Evolutionary conservation across 2,888 invertebrate species (phyloP), one percentile per base, ranked within the genome.

Genomic region (Polydrusus pterygomalis): DNA sequence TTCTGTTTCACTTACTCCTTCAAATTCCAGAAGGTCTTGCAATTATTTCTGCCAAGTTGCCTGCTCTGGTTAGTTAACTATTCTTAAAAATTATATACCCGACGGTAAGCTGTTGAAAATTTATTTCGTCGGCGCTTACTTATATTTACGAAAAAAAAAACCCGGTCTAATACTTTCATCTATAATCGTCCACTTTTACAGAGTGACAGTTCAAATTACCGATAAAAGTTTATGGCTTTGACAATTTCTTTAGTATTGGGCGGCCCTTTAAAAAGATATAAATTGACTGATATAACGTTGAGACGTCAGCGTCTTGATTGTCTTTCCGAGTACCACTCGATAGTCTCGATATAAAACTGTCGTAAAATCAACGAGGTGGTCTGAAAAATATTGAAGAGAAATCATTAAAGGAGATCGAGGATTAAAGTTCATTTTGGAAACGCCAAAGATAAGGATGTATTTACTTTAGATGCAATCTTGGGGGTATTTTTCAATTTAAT

Each of bases 201-300:
- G 18, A 34, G 34, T 18, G 65, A 67, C 65, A 67, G 34, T 47
- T 51, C 51, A 51, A 38, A 67, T 49, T 67, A 67, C 51, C 51
- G 65, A 67, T 67, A 67, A 67, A 67, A 67, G 51, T 67, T 67
- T 51, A 51, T 67, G 65, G 49, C 34, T 49, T 51, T 34, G 65
- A 67, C 65, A 67, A 67, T 67, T 49, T 67, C 65, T 67, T 49
- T 18, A 38, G 49, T 34, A 38, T 67, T 10, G 49, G 38, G 13
- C 49, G 47, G 51, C 38, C 38, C 30, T 60, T 63, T 45, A 47
- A 68, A 67, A 68, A 68, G 68, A 68, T 68, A 68, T 54, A 68
- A 68, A 54, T 68, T 68, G 68, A 68, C 68, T 68, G 54, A 68
- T 68, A 54, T 68, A 68, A 68, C 54, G 40, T 10, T 18, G 40